Base-by-base conservation (phyloP, 2,888 invertebrate species). In the Microplitis deprimator region DNA sequence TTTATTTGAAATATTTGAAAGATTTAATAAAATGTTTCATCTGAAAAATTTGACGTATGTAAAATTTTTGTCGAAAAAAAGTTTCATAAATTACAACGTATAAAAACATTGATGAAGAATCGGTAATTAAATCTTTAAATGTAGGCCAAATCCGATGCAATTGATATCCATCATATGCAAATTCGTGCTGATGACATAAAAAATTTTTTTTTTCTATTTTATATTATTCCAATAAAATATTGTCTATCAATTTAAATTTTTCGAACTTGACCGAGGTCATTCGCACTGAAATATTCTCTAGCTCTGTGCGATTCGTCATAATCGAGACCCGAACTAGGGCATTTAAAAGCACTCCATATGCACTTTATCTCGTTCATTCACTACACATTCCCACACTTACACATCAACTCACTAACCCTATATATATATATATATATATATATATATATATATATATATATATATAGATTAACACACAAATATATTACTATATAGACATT, bases 281-380 rank as follows among this genome's bases (percentile, higher is more conserved):
- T 67, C 65, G 6, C 59, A 67, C 73, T 13, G 13, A n/a, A 73
- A 73, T 59, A 73, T 67, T 29, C 41, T 39, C 50, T 20, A 38
- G 39, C 68, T 73, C 68, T 39, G 13, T 17, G 39, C 71, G 68
- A 72, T 76, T 67, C 68, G 29, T 61, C 67, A 76, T 76, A 72
- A 68, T 76, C 68, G n/a, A 61, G 61, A 67, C 41, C 29, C 40
- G 40, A 68, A 61, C 20, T 61, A 59, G 72, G 61, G 60, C 61
- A 72, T 72, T 76, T 17, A 39, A 39, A 60, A n/a, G 60, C 76
- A 20, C 67, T 72, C 10, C 20, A 70, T 70, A 38, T 59, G 50
- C 16, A 10, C 60, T 59, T 20, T 59, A 41, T 59, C 20, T n/a
- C 62, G 20, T 62, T 62, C 62, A 62, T 62, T 17, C n/a, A 62